These are phyloP conservation scores for Poicephalus gulielmi DNA, from an alignment of 2,113 vertebrate species.

Conservation along the genomic window DNA sequence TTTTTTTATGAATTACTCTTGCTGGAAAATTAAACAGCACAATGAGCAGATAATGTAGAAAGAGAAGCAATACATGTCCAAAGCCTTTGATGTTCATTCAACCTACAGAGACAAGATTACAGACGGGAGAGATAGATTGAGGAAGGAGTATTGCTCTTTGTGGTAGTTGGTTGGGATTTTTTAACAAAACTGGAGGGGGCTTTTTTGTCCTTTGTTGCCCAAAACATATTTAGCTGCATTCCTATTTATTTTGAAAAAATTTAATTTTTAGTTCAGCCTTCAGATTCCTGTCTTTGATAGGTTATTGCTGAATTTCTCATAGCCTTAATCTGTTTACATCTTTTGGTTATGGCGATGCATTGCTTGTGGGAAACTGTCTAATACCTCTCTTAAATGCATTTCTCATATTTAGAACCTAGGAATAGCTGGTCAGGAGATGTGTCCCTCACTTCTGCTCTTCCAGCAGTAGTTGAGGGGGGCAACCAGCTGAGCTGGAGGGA, in stretches of 20 bases:
- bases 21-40: not conserved
- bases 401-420: not conserved
- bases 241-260: not conserved
- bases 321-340: not conserved
- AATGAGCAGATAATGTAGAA: not conserved
- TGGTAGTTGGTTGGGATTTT: not conserved
- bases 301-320: not conserved
- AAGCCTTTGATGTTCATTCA: not conserved
- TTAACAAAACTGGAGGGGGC: not conserved
- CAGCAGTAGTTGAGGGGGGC: not conserved
- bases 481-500: not conserved
- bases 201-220: not conserved
- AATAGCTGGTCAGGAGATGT: not conserved
- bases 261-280: not conserved
- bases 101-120: not conserved
- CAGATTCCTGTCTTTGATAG: not conserved
- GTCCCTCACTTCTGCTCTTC: not conserved
- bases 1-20: not conserved
- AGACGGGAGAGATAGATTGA: not conserved
- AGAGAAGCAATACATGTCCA: not conserved
- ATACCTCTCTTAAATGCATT: not conserved
- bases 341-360: not conserved
- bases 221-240: not conserved
- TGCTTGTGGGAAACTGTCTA: not conserved
- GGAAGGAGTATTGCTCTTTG: not conserved